phyloP scores from a whole-genome alignment of 2,797 vertebrate species.

The Anguilla marmorata region DNA sequence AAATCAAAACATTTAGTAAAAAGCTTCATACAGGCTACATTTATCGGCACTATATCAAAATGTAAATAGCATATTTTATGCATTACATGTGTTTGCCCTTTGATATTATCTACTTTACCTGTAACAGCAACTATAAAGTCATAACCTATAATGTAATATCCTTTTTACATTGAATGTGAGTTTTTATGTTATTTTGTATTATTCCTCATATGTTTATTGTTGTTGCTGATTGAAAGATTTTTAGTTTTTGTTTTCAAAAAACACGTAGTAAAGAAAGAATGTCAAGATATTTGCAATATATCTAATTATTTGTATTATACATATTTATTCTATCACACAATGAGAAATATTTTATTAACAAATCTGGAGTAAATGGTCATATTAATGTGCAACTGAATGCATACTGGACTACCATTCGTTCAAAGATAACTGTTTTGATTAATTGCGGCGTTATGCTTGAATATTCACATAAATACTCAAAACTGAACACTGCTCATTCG shows the following conservation, averaged over 20 bases:
- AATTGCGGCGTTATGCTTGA: not conserved
- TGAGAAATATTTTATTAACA: too few relatives aligned
- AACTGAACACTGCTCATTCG: too few relatives aligned
- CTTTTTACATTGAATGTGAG: not conserved
- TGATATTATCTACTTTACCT: not conserved
- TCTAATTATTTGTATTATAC: not conserved
- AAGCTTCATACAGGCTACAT: not conserved
- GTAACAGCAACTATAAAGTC: not conserved
- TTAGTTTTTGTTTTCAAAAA: not conserved
- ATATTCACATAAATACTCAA: too few relatives aligned
- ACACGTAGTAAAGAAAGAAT: not conserved
- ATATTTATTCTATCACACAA: too few relatives aligned
- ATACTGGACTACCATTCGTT: too few relatives aligned
- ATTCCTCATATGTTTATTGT: not conserved
- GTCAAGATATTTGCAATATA: not conserved
- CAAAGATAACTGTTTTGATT: not conserved
- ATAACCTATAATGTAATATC: not conserved
- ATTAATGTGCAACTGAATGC: too few relatives aligned
- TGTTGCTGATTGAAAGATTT: not conserved
- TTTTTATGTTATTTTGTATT: not conserved
- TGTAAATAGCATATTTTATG: not conserved
- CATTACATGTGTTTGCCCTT: not conserved
- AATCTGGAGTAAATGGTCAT: too few relatives aligned
- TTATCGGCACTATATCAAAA: not conserved
- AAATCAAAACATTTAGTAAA: not conserved